Conservation (phyloP, 1,140 invertebrate species). For the Tetranychus urticae region DNA sequence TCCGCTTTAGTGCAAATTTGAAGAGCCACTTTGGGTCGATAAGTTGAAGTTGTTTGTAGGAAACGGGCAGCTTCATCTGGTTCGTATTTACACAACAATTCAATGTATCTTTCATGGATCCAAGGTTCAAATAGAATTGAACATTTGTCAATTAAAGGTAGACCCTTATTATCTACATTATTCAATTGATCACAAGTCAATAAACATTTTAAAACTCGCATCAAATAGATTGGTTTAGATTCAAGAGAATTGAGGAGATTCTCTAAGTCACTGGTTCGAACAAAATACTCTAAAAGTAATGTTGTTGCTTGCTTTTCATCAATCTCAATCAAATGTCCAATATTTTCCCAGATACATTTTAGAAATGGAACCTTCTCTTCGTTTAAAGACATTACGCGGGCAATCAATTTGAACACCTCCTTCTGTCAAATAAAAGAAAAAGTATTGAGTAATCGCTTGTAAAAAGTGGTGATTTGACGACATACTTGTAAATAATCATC, state of each 20-base stretch:
- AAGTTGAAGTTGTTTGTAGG: background rate
- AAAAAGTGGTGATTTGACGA: too few relatives aligned
- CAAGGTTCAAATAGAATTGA: background rate
- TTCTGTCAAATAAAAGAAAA: conserved; percentile 17
- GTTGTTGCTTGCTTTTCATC: conserved; percentile 21
- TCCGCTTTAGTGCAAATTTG: conserved; percentile 16
- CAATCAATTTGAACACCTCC: conserved; percentile 21
- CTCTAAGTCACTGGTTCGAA: background rate
- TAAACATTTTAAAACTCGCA: too few relatives aligned
- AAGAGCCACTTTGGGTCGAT: background rate
- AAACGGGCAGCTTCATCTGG: background rate
- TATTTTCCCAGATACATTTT: background rate
- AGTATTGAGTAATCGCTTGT: background rate
- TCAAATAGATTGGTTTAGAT: too few relatives aligned
- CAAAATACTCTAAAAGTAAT: conserved; percentile 15
- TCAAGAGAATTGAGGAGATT: too few relatives aligned
- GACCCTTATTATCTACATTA: too few relatives aligned
- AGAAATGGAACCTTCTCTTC: background rate
- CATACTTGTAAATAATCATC: conserved; percentile 26
- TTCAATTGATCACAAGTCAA: too few relatives aligned
- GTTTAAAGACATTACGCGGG: conserved; percentile 16
- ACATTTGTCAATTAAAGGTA: background rate
- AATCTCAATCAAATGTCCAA: conserved; percentile 23
- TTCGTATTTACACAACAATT: background rate
- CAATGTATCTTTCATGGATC: background rate